These are phyloP conservation scores for Harpagoxenus sublaevis DNA, from an alignment of 2,888 invertebrate species.

Conservation along the genomic window DNA sequence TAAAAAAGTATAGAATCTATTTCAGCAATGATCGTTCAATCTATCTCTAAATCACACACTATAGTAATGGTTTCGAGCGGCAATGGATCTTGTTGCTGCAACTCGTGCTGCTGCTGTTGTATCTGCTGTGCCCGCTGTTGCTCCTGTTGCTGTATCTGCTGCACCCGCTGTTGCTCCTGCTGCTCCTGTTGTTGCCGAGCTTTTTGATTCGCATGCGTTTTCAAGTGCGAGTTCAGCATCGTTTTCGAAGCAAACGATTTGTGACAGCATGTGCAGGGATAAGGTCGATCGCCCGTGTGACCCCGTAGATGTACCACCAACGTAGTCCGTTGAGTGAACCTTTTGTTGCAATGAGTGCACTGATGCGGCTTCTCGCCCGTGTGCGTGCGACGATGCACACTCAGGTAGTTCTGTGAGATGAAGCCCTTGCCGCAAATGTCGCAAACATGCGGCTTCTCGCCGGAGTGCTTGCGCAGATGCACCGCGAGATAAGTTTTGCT, in stretches of 20 bases:
- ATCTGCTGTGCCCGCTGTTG: slow-evolving; percentile 56
- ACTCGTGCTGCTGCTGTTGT: slow-evolving; percentile 50
- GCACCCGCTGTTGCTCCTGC: slow-evolving; percentile 65
- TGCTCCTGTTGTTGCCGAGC: slow-evolving; percentile 69
- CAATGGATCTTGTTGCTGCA: slow-evolving; percentile 29
- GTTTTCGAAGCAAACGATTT: slow-evolving; percentile 85
- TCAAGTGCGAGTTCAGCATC: slow-evolving; percentile 85
- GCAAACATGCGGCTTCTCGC: slow-evolving; percentile 89
- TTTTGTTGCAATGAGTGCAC: slow-evolving; percentile 84
- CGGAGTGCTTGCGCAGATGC: slow-evolving; percentile 89
- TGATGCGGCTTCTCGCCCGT: slow-evolving; percentile 85
- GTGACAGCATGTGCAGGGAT: slow-evolving; percentile 83
- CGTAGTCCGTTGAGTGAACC: slow-evolving; percentile 85
- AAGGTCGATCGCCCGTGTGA: slow-evolving; percentile 84
- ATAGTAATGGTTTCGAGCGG: slow-evolving; percentile 67
- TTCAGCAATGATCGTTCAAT: background rate
- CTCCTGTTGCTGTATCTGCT: slow-evolving; percentile 60
- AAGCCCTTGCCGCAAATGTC: slow-evolving; percentile 85
- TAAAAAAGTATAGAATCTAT: slow-evolving; percentile 11
- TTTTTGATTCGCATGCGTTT: slow-evolving; percentile 84
- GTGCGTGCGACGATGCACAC: slow-evolving; percentile 84
- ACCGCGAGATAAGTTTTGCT: slow-evolving; percentile 89
- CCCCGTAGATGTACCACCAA: slow-evolving; percentile 84
- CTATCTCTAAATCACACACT: slow-evolving; percentile 59
- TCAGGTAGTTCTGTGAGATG: slow-evolving; percentile 84